Evolutionary conservation across 2,888 invertebrate genomes (phyloP).

Genomic region (Nemapogon koenigi): DNA sequence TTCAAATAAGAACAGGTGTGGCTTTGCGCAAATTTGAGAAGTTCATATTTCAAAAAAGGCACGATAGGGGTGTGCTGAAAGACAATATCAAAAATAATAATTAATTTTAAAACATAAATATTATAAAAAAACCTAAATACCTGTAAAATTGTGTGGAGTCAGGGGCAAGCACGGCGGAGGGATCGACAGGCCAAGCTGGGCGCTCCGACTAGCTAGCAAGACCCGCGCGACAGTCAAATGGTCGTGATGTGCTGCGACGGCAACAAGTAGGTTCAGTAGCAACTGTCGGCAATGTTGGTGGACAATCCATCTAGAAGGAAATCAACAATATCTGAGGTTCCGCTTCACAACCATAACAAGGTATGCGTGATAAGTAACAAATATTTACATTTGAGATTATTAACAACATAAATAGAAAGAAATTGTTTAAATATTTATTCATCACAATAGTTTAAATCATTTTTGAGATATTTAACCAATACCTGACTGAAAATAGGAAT

Average conservation of each 20-base stretch:
- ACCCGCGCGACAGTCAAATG: constrained; percentile 87
- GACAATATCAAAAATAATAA: neutral
- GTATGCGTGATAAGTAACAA: neutral
- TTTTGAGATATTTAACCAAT: no score
- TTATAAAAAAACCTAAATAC: constrained; percentile 52
- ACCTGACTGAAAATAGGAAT: no score
- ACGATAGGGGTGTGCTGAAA: neutral
- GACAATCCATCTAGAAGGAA: constrained; percentile 73
- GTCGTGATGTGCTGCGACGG: constrained; percentile 88
- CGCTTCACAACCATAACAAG: neutral
- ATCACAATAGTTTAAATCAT: no score
- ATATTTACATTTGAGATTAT: no score
- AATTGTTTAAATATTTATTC: no score
- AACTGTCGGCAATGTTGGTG: constrained; percentile 95
- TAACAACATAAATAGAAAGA: no score
- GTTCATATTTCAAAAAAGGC: no score
- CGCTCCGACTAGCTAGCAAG: constrained; percentile 80
- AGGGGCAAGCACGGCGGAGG: constrained; percentile 74
- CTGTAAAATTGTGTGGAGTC: constrained; percentile 79
- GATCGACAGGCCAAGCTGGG: constrained; percentile 75
- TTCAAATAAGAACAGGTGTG: no score
- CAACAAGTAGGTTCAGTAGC: constrained; percentile 88
- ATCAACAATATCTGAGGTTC: neutral
- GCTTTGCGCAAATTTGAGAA: no score
- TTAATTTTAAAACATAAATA: neutral